These are phyloP conservation scores for Lasaia peninsularis DNA, from an alignment of 1,140 invertebrate genomes.

Conservation along the genomic window DNA sequence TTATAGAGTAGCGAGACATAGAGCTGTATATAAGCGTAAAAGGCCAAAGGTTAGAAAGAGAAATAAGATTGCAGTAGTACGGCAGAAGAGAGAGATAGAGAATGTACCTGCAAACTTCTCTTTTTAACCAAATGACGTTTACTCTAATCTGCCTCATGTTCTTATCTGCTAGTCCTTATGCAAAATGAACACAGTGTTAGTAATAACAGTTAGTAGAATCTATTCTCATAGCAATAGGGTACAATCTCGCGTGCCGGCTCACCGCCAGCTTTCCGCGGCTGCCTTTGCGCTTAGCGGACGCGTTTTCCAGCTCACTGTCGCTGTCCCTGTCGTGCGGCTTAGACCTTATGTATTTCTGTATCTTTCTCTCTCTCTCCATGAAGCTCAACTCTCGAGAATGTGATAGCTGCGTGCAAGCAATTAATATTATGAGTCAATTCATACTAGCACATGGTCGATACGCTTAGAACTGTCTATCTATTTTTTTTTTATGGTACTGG, in stretches of 20 bases:
- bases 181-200: background rate
- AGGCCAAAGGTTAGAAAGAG: no score
- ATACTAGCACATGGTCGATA: no score
- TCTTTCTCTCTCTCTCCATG: constrained; percentile 67
- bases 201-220: constrained; percentile 17
- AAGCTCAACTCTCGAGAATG: constrained; percentile 64
- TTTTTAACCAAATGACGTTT: no score
- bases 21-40: no score
- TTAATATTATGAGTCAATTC: constrained; percentile 23
- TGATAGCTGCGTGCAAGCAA: constrained; percentile 66
- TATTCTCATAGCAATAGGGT: constrained; percentile 33
- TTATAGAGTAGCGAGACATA: no score
- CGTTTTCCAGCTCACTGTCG: constrained; percentile 79
- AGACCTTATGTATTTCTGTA: constrained; percentile 67
- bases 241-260: constrained; percentile 48
- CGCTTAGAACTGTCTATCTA: no score
- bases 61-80: no score
- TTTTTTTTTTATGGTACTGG: no score
- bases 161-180: background rate
- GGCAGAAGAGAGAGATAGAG: no score
- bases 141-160: no score
- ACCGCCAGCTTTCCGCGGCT: constrained; percentile 76
- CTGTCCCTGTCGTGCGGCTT: constrained; percentile 74
- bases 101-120: no score
- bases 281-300: constrained; percentile 74